Conservation (phyloP, 2,888 invertebrate genomes). For the Tricholauxania praeusta region DNA sequence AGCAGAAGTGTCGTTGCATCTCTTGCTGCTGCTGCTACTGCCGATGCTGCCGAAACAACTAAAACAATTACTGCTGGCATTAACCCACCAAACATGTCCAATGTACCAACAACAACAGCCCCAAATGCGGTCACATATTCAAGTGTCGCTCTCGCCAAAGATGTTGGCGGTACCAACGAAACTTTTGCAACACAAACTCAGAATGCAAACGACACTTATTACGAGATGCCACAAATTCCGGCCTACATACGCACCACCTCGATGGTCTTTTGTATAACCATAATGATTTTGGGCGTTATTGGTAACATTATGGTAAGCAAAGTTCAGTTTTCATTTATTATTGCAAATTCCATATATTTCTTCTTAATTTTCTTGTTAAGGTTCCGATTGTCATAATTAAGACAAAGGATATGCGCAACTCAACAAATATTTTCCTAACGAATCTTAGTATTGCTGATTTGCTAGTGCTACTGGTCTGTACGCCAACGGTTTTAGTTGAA, state of each 20-base stretch:
- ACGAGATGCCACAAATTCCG: conserved; percentile 74
- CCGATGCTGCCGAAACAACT: background rate
- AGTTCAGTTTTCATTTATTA: background rate
- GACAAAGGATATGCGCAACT: conserved; percentile 94
- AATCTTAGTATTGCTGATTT: conserved; percentile 94
- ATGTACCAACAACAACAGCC: conserved; percentile 7
- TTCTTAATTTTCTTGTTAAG: conserved; percentile 48
- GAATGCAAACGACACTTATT: background rate
- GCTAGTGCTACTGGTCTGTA: conserved; percentile 90
- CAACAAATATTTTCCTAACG: conserved; percentile 94
- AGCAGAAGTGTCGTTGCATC: conserved; percentile 22
- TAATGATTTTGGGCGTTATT: conserved; percentile 90
- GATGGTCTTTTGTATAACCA: conserved; percentile 87
- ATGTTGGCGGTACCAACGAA: background rate
- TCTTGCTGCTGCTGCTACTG: background rate
- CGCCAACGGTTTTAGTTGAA: conserved; percentile 94
- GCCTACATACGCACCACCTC: conserved; percentile 89
- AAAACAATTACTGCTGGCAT: background rate
- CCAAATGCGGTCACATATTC: conserved; percentile 23
- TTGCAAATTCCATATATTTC: background rate
- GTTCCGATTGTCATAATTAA: conserved; percentile 90
- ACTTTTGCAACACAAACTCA: background rate
- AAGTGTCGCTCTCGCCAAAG: conserved; percentile 29
- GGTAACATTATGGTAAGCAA: conserved; percentile 85
- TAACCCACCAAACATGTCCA: conserved; percentile 2